These are phyloP conservation scores for Vannuccia rotundouncinata DNA, from an alignment of 2,888 invertebrate genomes.

Conservation along the genomic window DNA sequence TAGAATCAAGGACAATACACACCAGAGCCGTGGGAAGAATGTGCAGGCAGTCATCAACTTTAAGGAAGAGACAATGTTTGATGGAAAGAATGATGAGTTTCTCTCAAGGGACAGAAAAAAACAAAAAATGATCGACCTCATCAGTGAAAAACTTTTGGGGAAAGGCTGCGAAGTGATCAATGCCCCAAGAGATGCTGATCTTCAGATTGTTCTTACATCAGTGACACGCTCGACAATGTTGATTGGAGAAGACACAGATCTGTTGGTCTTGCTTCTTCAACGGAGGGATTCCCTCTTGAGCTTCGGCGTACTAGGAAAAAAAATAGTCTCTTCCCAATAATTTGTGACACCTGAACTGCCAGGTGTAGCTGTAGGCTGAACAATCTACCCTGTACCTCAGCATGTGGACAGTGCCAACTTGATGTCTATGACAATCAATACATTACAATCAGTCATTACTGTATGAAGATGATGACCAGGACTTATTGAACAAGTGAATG, in stretches of 20 bases:
- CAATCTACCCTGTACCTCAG: constrained; percentile 28
- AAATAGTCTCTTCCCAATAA: background rate
- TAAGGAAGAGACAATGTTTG: background rate
- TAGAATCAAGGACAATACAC: constrained; percentile 39
- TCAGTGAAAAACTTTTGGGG: too few species aligned
- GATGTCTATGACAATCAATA: constrained; percentile 1
- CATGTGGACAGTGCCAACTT: constrained; percentile 23
- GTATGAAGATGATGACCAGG: constrained; percentile 17
- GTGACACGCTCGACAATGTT: too few species aligned
- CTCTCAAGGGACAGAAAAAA: too few species aligned
- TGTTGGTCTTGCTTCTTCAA: too few species aligned
- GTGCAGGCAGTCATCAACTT: constrained; percentile 22
- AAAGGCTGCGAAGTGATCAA: too few species aligned
- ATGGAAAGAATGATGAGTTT: too few species aligned
- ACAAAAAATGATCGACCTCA: too few species aligned
- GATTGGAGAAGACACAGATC: too few species aligned
- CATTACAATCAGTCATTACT: background rate
- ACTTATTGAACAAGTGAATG: constrained; percentile 19
- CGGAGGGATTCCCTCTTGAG: too few species aligned
- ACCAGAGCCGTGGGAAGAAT: constrained; percentile 33
- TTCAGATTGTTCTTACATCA: too few species aligned
- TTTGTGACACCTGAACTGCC: constrained; percentile 31
- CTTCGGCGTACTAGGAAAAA: too few species aligned
- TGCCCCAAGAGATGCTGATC: too few species aligned
- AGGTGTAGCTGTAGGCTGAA: background rate